phyloP scores from a whole-genome alignment of 2,797 vertebrate species.

The Galagoides demidoff region DNA sequence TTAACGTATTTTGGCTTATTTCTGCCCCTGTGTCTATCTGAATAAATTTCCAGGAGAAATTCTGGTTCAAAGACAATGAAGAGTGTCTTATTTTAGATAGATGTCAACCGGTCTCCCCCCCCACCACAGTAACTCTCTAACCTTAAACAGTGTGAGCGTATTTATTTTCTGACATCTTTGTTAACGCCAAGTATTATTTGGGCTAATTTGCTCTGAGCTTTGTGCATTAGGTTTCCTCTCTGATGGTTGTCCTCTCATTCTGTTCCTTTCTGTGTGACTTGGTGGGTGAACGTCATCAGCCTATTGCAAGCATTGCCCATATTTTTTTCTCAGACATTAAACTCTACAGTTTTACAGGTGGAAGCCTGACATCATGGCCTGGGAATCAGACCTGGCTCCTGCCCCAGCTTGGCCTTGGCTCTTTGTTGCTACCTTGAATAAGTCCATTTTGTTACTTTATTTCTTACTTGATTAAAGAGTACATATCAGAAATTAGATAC shows the following conservation, averaged over 20 bases:
- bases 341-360: background rate
- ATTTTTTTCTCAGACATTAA: background rate
- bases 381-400: background rate
- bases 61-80: background rate
- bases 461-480: background rate
- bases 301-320: fast-evolving
- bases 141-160: background rate
- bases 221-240: background rate
- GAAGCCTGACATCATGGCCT: background rate
- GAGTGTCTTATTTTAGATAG: conserved; percentile 11
- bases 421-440: background rate
- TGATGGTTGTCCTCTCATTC: background rate
- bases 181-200: background rate
- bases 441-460: background rate
- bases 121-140: background rate
- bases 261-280: background rate
- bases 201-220: background rate
- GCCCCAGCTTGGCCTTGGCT: background rate
- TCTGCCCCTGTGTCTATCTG: background rate
- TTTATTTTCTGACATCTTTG: conserved; percentile 5
- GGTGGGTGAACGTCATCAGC: fast-evolving
- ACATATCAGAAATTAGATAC: background rate
- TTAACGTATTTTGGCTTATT: conserved; percentile 10
- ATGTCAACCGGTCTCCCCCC: background rate
- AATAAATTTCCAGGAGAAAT: background rate